Base-by-base conservation (phyloP, 2,888 invertebrate genomes). In the Stenurella melanura region DNA sequence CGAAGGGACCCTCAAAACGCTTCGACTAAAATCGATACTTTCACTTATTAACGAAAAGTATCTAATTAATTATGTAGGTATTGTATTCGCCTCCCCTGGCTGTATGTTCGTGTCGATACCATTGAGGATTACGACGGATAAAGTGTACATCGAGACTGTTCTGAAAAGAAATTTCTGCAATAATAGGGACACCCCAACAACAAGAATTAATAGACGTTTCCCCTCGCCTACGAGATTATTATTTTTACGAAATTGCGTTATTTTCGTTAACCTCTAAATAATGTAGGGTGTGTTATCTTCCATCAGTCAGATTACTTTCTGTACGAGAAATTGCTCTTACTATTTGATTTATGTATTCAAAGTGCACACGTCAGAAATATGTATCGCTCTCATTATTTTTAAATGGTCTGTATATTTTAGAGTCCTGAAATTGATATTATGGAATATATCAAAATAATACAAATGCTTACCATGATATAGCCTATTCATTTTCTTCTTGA, bases 21-120 rank as follows among this genome's bases (percentile, higher is more conserved):
- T 57, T 10, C 34, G 50, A 12, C 68, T 18, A 76, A 67, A 57
- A 63, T 57, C 56, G 70, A 76, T 61, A 26, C 1, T 12, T 30
- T 58, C 58, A 30, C 57, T 69, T 69, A 58, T 69, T 69, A 69
- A 57, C 30, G 54, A 18, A 68, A 69, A 67, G 69, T 56, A 69
- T 34, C 69, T 69, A 69, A 56, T 69, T 69, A 69, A 69, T 69
- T 57, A 69, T 69, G 69, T 69, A 69, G 50, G 50, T 50, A 50
- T 69, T 69, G 69, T 69, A 38, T 19, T 69, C 30, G 17, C 18
- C 56, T 57, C 69, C 69, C 57, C 69, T 30, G 10, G n/a, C n/a
- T 38, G 18, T 17, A 17, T 34, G 69, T 57, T 69, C 30, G 57
- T 69, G 57, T 34, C 66, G 66, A 66, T 66, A 66, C 50, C 64